A percentile compares a stretch with the other conserved stretches of the same genome.
These are phyloP conservation scores for Zaprionus davidi DNA, from an alignment of 1,140 invertebrate species.

Conservation along the genomic window DNA sequence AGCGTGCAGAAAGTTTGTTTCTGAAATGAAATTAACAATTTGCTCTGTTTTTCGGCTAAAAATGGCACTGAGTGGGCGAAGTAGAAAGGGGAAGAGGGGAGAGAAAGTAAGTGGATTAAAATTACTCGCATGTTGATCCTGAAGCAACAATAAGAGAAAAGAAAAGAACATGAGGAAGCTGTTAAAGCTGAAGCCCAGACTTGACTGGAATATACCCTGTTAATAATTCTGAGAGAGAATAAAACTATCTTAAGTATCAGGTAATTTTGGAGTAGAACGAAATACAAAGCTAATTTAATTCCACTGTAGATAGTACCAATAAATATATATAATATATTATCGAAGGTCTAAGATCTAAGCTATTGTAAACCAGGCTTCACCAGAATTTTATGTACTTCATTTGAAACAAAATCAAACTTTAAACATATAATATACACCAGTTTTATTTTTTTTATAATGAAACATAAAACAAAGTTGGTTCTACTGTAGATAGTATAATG, in stretches of 20 bases:
- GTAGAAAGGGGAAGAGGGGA: background rate
- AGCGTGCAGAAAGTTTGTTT: constrained; percentile 58
- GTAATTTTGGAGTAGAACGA: no score
- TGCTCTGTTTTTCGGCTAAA: constrained; percentile 1
- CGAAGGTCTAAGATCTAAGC: no score
- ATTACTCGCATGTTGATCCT: constrained; percentile 15
- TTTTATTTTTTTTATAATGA: no score
- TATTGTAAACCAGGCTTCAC: no score
- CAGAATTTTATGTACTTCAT: no score
- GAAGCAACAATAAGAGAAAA: constrained; percentile 1
- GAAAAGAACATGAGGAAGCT: background rate
- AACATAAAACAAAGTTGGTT: no score
- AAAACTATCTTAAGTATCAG: no score
- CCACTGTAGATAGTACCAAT: no score
- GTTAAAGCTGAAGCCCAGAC: fast-evolving
- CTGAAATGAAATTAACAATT: constrained; percentile 62
- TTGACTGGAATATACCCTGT: background rate
- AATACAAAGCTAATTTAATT: background rate
- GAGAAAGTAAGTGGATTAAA: constrained; percentile 21
- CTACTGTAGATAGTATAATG: no score
- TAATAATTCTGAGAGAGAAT: background rate
- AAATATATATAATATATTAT: no score
- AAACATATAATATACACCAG: no score
- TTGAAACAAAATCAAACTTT: no score
- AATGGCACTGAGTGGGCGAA: constrained; percentile 11